Conservation (phyloP, 2,797 vertebrate species). For the Neopelma chrysocephalum region DNA sequence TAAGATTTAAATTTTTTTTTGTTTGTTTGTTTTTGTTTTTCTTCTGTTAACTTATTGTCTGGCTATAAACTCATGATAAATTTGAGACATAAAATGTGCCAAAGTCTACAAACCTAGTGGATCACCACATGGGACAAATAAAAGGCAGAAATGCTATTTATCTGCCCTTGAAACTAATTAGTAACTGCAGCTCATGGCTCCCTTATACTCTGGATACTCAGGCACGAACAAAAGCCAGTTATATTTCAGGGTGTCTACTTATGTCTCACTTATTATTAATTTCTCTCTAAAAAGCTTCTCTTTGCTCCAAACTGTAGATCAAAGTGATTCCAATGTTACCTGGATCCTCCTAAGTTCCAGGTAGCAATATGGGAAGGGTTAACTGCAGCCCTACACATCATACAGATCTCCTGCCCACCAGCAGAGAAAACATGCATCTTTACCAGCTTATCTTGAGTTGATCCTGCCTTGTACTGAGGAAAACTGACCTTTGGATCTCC, state of each 20-base stretch:
- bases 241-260: background rate
- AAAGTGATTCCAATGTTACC: background rate
- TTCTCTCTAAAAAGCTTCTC: background rate
- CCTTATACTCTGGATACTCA: background rate
- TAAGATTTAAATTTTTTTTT: background rate
- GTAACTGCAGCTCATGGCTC: background rate
- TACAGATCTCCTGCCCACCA: background rate
- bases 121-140: conserved; percentile 45
- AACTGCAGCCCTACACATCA: background rate
- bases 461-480: background rate
- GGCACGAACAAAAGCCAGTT: background rate
- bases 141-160: conserved; percentile 40
- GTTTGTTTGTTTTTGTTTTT: background rate
- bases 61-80: conserved; percentile 51
- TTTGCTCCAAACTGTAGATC: background rate
- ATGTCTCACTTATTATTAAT: background rate
- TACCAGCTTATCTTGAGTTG: background rate
- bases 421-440: background rate
- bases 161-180: conserved; percentile 62
- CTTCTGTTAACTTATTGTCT: conserved; percentile 31
- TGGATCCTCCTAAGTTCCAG: background rate
- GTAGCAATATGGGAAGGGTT: background rate
- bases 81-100: conserved; percentile 38
- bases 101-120: conserved; percentile 35
- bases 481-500: background rate